These are phyloP conservation scores for Bradysia coprophila DNA, from an alignment of 1,140 invertebrate species.

Conservation along the genomic window DNA sequence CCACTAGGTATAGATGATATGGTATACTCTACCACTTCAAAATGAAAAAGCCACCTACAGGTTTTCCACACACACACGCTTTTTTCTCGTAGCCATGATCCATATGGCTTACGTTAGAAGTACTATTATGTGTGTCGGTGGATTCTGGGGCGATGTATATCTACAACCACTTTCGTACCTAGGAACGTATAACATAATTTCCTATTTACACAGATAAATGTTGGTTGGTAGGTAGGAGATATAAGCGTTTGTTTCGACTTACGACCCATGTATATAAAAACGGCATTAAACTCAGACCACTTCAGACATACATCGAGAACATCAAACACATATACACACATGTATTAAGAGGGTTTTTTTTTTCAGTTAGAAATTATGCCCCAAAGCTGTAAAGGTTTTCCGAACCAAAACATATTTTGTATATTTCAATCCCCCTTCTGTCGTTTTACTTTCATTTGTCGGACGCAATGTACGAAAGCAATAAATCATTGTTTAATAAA, in stretches of 20 bases:
- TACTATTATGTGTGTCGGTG: too few species aligned
- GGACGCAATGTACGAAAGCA: too few species aligned
- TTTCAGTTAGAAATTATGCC: too few species aligned
- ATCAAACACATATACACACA: too few species aligned
- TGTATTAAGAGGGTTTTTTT: too few species aligned
- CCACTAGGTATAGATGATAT: background rate
- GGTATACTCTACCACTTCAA: background rate
- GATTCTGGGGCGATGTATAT: background rate
- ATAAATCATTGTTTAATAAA: too few species aligned
- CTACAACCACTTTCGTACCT: background rate
- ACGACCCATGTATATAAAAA: background rate
- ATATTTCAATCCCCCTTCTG: too few species aligned
- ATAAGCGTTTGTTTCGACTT: background rate
- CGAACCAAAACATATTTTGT: too few species aligned
- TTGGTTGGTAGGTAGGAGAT: background rate
- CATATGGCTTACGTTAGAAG: too few species aligned
- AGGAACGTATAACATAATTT: background rate
- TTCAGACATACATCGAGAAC: background rate
- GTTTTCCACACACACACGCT: background rate
- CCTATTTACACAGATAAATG: background rate
- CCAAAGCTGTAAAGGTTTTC: too few species aligned
- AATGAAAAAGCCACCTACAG: background rate
- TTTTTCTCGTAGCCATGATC: too few species aligned
- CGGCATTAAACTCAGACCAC: background rate
- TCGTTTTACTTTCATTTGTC: too few species aligned